Percentiles rank a stretch among this genome's conserved stretches.
Evolutionary conservation across 2,797 vertebrate genomes (phyloP).

Genomic region (Xenops minutus): DNA sequence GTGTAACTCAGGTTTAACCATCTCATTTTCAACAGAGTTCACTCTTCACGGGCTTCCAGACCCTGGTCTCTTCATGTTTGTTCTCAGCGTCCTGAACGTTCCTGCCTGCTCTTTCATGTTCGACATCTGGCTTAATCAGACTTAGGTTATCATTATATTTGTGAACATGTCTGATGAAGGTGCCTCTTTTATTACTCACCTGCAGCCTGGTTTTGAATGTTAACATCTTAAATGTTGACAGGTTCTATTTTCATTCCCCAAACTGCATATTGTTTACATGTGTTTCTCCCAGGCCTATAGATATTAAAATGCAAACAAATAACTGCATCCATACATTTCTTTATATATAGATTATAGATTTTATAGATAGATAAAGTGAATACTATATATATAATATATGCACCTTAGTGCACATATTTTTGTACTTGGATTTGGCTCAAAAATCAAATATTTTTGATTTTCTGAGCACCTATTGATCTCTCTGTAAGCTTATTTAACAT

Average conservation of each 20-base stretch:
- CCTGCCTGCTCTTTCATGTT: constrained; percentile 27
- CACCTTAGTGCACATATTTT: background rate
- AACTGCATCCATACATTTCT: background rate
- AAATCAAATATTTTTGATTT: background rate
- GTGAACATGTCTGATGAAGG: constrained; percentile 44
- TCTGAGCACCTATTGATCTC: background rate
- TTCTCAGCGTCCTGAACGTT: background rate
- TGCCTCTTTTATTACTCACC: constrained; percentile 40
- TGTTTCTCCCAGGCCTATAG: background rate
- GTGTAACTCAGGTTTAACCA: background rate
- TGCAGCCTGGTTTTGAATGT: constrained; percentile 25
- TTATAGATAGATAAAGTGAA: background rate
- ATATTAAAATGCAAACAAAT: background rate
- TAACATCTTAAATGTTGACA: constrained; percentile 26
- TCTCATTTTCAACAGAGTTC: constrained; percentile 3
- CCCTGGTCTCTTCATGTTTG: background rate
- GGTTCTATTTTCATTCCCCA: background rate
- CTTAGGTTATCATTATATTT: constrained; percentile 10
- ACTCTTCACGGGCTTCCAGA: background rate
- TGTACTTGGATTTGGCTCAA: background rate
- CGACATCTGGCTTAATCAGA: constrained; percentile 30
- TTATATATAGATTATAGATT: background rate
- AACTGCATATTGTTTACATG: constrained; percentile 8
- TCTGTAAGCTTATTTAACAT: background rate
- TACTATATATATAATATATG: background rate